Conservation (phyloP, 2,797 vertebrate genomes). For the Pterois miles region DNA sequence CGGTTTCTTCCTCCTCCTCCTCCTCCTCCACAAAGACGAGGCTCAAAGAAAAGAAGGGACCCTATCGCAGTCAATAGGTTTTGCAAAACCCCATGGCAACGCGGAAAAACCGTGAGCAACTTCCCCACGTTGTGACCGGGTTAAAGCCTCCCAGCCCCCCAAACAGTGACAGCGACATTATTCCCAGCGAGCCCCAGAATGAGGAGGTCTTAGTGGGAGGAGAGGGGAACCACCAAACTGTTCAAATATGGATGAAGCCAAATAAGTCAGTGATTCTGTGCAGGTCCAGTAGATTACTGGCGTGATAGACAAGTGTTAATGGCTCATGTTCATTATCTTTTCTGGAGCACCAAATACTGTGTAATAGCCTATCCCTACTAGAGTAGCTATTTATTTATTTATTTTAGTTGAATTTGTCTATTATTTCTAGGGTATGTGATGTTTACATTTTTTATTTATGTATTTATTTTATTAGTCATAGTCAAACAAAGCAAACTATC, state of each 20-base stretch:
- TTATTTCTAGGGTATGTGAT: not conserved
- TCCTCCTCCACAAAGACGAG: conserved; percentile 77
- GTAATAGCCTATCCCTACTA: not conserved
- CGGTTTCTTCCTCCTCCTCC: conserved; percentile 67
- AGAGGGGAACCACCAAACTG: not conserved
- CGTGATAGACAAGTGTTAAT: not conserved
- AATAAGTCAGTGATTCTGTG: not conserved
- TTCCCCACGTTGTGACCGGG: conserved; percentile 81
- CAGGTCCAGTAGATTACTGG: not conserved
- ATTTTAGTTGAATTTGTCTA: not conserved
- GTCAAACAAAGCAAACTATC: not conserved
- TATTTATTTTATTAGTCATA: not conserved
- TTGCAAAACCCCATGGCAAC: conserved; percentile 84
- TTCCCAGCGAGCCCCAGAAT: conserved; percentile 52
- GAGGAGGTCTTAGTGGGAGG: conserved; percentile 53
- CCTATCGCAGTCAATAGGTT: conserved; percentile 82
- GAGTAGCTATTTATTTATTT: too few relatives aligned
- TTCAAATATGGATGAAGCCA: conserved; percentile 26
- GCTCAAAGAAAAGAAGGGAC: conserved; percentile 76
- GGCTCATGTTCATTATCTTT: not conserved
- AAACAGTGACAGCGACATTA: conserved; percentile 76
- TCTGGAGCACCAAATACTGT: not conserved
- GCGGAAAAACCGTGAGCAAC: conserved; percentile 75
- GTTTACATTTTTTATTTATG: not conserved
- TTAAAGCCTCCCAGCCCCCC: conserved; percentile 62